Percentiles rank a stretch among this genome's conserved stretches.
These are phyloP conservation scores for Platanista minor DNA, from an alignment of 2,113 vertebrate genomes.

Conservation along the genomic window DNA sequence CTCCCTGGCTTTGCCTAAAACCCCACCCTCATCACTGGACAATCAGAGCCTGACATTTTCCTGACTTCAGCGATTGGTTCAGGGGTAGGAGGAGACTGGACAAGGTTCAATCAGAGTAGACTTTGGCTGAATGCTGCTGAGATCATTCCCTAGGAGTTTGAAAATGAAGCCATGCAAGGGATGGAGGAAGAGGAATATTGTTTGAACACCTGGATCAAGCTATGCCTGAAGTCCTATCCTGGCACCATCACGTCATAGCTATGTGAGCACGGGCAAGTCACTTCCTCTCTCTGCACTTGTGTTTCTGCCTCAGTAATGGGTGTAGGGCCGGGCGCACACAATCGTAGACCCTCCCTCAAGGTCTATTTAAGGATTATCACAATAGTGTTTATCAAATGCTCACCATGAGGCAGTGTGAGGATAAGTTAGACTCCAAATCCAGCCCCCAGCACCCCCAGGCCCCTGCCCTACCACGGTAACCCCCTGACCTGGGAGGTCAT, in stretches of 20 bases:
- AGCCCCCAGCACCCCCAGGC: fast-evolving
- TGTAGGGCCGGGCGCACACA: fast-evolving
- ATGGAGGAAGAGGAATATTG: not conserved
- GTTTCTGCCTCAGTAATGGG: not conserved
- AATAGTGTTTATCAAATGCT: not conserved
- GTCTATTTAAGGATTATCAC: not conserved
- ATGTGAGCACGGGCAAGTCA: not conserved
- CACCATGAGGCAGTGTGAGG: too few relatives aligned
- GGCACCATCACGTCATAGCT: not conserved
- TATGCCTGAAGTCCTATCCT: not conserved
- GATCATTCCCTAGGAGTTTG: not conserved
- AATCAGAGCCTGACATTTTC: not conserved
- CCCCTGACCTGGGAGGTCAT: constrained; percentile 91
- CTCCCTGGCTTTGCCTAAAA: not conserved
- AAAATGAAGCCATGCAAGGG: not conserved
- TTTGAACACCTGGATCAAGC: not conserved
- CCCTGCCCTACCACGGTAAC: not conserved
- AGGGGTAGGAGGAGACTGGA: not conserved
- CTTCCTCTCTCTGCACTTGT: not conserved
- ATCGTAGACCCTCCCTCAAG: too few relatives aligned
- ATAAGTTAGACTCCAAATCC: not conserved
- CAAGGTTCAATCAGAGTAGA: not conserved
- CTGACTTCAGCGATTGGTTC: not conserved
- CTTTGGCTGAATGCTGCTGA: not conserved
- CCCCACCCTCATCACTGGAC: not conserved